Conservation (phyloP, 2,113 vertebrate species). For the Oncorhynchus masou region DNA sequence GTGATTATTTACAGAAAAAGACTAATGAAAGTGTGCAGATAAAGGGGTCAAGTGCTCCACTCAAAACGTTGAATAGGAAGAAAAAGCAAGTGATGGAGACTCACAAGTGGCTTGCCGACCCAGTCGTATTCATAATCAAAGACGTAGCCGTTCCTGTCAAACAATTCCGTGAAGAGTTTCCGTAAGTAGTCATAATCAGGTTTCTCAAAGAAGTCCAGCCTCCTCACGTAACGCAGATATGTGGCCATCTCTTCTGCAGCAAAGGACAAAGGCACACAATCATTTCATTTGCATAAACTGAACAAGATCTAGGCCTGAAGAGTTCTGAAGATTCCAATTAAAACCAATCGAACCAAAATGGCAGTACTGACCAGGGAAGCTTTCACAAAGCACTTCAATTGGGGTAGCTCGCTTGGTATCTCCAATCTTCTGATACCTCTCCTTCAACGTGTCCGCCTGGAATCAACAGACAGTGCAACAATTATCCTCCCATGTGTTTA, state of each 20-base stretch:
- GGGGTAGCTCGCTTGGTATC: conserved; percentile 95
- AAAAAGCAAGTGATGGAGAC: conserved; percentile 37
- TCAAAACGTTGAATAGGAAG: background rate
- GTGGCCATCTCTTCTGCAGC: conserved; percentile 94
- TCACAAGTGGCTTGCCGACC: conserved; percentile 94
- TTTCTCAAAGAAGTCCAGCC: conserved; percentile 97
- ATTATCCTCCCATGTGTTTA: background rate
- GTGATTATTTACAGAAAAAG: background rate
- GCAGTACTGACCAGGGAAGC: conserved; percentile 85
- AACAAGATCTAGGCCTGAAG: background rate
- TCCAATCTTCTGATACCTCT: conserved; percentile 96
- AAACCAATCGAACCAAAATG: background rate
- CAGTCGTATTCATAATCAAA: conserved; percentile 98
- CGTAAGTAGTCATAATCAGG: conserved; percentile 94
- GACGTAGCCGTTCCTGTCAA: conserved; percentile 89
- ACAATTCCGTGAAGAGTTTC: conserved; percentile 94
- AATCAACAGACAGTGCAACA: background rate
- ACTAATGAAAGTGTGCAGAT: background rate
- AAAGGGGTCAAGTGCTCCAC: background rate
- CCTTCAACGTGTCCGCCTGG: conserved; percentile 94
- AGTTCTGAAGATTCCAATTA: background rate
- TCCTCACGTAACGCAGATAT: conserved; percentile 92
- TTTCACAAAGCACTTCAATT: conserved; percentile 94
- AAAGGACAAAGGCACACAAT: conserved; percentile 11
- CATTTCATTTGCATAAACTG: conserved; percentile 5